phyloP scores from a whole-genome alignment of 2,797 vertebrate genomes.

The Dromococcyx pavoninus region DNA sequence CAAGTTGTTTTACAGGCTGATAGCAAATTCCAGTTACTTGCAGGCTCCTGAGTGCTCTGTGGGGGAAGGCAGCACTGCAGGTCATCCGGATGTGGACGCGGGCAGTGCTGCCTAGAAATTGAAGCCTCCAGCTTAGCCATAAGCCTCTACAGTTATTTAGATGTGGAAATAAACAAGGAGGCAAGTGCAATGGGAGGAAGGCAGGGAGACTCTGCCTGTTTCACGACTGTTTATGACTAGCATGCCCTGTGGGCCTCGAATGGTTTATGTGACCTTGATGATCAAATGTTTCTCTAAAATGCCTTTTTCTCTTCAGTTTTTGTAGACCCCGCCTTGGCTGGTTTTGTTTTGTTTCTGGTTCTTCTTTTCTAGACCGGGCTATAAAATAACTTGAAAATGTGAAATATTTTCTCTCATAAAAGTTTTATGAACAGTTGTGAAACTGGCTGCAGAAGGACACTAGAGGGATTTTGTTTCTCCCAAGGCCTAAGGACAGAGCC shows the following conservation, averaged over 20 bases:
- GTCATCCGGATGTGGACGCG: background rate
- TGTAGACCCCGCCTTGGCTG: background rate
- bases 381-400: background rate
- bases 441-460: background rate
- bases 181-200: background rate
- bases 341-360: background rate
- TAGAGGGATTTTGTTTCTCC: background rate
- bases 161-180: background rate
- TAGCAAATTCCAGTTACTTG: background rate
- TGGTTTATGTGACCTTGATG: background rate
- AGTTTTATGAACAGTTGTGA: background rate
- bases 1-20: background rate
- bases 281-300: background rate
- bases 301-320: background rate
- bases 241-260: background rate
- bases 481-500: background rate
- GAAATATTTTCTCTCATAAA: background rate
- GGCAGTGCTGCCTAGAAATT: background rate
- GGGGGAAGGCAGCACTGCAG: background rate
- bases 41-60: rapidly evolving
- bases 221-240: background rate
- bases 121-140: background rate
- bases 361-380: background rate
- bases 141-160: background rate
- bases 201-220: background rate